These are phyloP conservation scores for Echinops telfairi DNA, from an alignment of 2,113 vertebrate species.

Conservation along the genomic window DNA sequence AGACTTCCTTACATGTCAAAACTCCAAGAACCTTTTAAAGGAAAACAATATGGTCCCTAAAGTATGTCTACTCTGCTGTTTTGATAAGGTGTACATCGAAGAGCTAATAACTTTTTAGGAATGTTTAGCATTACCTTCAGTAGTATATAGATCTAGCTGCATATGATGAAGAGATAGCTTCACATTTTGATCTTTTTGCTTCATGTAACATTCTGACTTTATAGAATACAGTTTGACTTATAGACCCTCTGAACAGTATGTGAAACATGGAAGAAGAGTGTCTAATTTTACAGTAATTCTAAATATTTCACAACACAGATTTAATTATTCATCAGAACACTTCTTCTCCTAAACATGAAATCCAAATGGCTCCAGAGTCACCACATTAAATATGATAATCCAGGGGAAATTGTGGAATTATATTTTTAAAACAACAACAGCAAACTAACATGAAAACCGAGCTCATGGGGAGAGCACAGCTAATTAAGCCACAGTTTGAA, in stretches of 20 bases:
- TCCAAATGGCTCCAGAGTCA: not conserved
- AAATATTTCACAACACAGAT: not conserved
- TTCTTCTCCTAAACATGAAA: conserved; percentile 38
- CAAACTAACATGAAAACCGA: not conserved
- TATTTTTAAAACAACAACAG: not conserved
- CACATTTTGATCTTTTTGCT: too few relatives aligned
- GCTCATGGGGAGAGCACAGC: not conserved
- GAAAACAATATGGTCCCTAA: too few relatives aligned
- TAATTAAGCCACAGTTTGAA: conserved; percentile 28
- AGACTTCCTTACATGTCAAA: too few relatives aligned
- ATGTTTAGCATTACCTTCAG: too few relatives aligned
- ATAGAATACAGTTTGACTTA: too few relatives aligned
- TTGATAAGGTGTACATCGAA: too few relatives aligned
- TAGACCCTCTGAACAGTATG: not conserved
- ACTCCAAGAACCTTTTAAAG: too few relatives aligned
- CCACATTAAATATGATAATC: conserved; percentile 57
- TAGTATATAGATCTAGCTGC: too few relatives aligned
- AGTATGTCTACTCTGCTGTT: too few relatives aligned
- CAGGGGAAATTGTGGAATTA: not conserved
- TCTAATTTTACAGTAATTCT: not conserved
- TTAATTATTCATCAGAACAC: conserved; percentile 59
- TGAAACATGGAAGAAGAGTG: not conserved
- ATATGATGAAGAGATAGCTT: too few relatives aligned
- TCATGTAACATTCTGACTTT: too few relatives aligned
- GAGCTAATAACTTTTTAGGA: too few relatives aligned